Evolutionary conservation across 2,113 vertebrate genomes (phyloP).

Genomic region (Heterotis niloticus): DNA sequence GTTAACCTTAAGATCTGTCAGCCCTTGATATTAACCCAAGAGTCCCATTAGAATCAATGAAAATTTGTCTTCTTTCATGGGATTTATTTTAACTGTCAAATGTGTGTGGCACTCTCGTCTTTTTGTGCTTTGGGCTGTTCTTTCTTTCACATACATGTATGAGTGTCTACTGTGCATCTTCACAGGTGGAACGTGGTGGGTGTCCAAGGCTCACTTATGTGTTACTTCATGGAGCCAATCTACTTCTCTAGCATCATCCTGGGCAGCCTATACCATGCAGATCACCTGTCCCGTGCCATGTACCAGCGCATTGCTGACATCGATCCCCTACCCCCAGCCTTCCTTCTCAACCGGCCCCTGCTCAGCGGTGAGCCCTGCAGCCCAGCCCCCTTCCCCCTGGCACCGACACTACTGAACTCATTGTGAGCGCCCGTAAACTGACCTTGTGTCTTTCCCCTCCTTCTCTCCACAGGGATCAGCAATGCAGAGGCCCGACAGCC

Average conservation of each 20-base stretch:
- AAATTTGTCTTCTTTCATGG: too few species aligned
- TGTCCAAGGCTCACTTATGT: constrained; percentile 89
- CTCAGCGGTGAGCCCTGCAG: constrained; percentile 77
- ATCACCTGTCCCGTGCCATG: constrained; percentile 91
- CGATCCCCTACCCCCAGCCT: constrained; percentile 78
- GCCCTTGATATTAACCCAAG: too few species aligned
- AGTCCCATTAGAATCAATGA: not conserved
- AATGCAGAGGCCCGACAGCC: constrained; percentile 93
- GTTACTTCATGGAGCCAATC: constrained; percentile 87
- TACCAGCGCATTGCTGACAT: constrained; percentile 91
- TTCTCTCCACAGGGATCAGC: constrained; percentile 71
- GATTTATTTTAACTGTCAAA: too few species aligned
- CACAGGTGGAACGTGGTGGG: constrained; percentile 93
- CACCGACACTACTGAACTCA: too few species aligned
- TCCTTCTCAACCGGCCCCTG: constrained; percentile 84
- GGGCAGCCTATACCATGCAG: constrained; percentile 92
- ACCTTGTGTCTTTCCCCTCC: not conserved
- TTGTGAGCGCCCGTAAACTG: too few species aligned
- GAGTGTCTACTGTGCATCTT: not conserved
- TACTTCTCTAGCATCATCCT: constrained; percentile 97
- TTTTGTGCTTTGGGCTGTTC: not conserved
- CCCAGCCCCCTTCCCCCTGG: not conserved
- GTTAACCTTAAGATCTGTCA: too few species aligned
- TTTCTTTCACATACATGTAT: not conserved
- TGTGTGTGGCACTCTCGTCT: too few species aligned